Evolutionary conservation across 2,888 invertebrate species (phyloP), one percentile per base, ranked within the genome.

Genomic region (Cataglyphis cursor): DNA sequence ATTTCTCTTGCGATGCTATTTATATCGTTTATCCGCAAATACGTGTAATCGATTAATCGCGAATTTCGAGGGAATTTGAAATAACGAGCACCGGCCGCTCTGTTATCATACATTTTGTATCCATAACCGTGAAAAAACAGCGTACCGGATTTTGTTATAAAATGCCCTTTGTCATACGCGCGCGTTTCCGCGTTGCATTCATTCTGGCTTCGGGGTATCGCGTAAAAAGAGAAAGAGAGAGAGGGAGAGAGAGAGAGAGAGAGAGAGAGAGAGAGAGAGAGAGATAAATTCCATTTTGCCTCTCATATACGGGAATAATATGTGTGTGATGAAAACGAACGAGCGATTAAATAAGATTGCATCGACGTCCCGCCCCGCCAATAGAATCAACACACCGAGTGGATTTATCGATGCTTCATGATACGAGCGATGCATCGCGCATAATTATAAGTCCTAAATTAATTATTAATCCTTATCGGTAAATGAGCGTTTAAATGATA

Each of bases 391-490:
- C 6, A 8, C 18, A 4, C 41, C 5, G 35, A 35, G 21, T 28
- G 57, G 10, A 59, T 61, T 78, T 61, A 61, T 72, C 24, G 24
- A 44, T 28, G 44, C 35, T 59, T 78, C 41, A n/a, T 15, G 76
- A 44, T 64, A 48, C 35, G 51, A 12, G 35, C 44, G 59, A 61
- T 48, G 59, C 59, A 70, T 78, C 78, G 51, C 72, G n/a, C n/a
- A 4, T 44, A 80, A 80, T 44, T 72, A 80, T 72, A 48, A 80
- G 31, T 80, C 31, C 59, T 72, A 80, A 80, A 80, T 80, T 80
- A 78, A 72, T 78, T 78, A 78, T 78, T 78, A 78, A 78, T 72
- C 72, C 78, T 78, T 78, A 78, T 78, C 72, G 72, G 78, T 78
- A 80, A 80, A 72, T 80, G 78, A 80, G 78, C 44, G 35, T 61